Base-by-base conservation (phyloP, 2,113 vertebrate species). In the Clupea harengus region DNA sequence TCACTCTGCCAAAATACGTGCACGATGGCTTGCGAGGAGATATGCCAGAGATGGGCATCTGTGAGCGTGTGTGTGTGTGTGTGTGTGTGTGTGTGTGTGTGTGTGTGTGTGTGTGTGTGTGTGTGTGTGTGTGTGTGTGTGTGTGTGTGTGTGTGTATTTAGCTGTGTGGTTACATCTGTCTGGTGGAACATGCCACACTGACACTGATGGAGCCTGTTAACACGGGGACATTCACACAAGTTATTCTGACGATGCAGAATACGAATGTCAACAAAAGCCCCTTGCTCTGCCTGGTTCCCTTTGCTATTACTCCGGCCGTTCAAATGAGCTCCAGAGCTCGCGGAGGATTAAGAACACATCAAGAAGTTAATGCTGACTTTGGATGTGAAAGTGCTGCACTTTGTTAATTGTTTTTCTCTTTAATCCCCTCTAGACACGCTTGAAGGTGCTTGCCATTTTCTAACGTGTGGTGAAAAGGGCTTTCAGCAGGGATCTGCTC, bases 301-400 rank as follows among this genome's bases (percentile, higher is more conserved):
- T 39, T 0, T 78, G 72, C 28, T 78, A 2, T 39, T 32, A 32
- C 72, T 32, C 72, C 15, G 72, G 72, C 72, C 17, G 72, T 32
- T 32, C 28, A 17, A 78, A 32, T 32, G 10, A 78, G 72, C 72
- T 78, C 32, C 72, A 39, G 32, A 39, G 39, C 39, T 39, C 39
- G 39, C 39, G 39, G 39, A 78, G 72, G 72, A 78, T 78, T 78
- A 78, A 78, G 72, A 78, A 13, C 72, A 78, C 72, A 78, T 78
- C 72, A 78, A 78, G 72, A 78, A 78, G 72, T 78, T 44, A 78
- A 39, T 15, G 13, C 72, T 78, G 72, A 13, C 72, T 78, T 78
- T 78, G 72, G 72, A 78, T 39, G 72, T 78, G 72, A 78, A 78
- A 78, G 72, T 78, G 72, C 72, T 78, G 72, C 72, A 78, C 72